Conservation (phyloP, 2,797 vertebrate genomes). For the Cynopterus sphinx region DNA sequence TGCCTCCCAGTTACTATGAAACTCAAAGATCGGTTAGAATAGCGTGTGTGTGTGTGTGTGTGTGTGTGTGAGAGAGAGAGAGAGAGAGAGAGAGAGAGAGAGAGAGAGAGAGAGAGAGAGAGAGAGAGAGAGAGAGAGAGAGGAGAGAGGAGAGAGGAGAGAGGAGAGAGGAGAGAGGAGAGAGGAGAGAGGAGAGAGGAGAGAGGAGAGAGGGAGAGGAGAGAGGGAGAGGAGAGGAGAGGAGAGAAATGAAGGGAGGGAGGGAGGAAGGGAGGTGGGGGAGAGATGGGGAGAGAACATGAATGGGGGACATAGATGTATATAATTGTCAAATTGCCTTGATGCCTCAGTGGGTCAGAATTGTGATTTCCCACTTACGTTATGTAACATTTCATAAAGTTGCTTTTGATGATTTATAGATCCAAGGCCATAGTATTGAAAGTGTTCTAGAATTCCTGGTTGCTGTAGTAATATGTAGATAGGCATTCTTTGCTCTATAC, state of each 20-base stretch:
- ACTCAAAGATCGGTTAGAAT: background rate
- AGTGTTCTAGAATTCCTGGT: background rate
- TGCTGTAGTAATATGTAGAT: background rate
- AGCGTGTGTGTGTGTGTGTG: background rate
- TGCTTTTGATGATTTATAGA: constrained; percentile 26
- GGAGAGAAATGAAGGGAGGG: no score
- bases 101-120: no score
- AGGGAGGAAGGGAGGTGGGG: no score
- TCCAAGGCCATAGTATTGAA: background rate
- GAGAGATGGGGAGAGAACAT: fast-evolving
- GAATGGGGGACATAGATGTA: background rate
- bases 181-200: no score
- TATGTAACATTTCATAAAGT: constrained; percentile 34
- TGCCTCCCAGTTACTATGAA: background rate
- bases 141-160: fast-evolving
- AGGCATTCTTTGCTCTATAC: background rate
- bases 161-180: no score
- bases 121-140: no score
- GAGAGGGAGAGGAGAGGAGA: no score
- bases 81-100: background rate
- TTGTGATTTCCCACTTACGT: background rate
- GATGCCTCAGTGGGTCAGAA: background rate
- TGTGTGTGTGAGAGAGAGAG: background rate
- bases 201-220: no score
- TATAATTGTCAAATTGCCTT: background rate